Base-by-base conservation (phyloP, 1,140 invertebrate genomes). In the Asbolus verrucosus region DNA sequence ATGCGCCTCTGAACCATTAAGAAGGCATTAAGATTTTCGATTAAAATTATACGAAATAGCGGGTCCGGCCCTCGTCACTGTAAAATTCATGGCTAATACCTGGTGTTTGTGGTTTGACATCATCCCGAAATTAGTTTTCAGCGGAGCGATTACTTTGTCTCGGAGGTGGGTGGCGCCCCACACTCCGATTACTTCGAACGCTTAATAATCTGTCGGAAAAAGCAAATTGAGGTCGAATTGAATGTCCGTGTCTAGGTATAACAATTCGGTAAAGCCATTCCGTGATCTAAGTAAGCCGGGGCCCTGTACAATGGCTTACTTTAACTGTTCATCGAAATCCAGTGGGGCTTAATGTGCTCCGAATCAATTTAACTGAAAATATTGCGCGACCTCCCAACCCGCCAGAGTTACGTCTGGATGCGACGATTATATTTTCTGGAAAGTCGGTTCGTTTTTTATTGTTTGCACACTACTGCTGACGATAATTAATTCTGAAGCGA, bases 61-160 rank as follows among this genome's bases (percentile, higher is more conserved):
- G 5, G 11, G 33, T 6, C 11, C 33, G 33, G 33, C 11, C 33
- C 6, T 3, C 33, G 5, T 36, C 33, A 11, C 11, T 36, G 33
- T 36, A 36, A 36, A 36, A 36, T 36, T 36, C 33, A 36, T 36
- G 33, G 33, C 6, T 36, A 36, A 36, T 36, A 36, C 33, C 6
- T 11, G 33, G 33, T 36, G 33, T 36, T 36, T 36, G 33, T 36
- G 33, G 33, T 36, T 36, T 36, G 33, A 36, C 33, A 36, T 36
- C 33, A 72, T 77, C 76, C 74, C 41, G 74, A 73, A 77, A 78
- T 78, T 78, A 78, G 77, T 78, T 78, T 78, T 70, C 69, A 66
- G 24, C 59, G 72, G 74, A 70, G 74, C 71, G 69, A 72, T 65
- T 77, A 76, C 74, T 76, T 77, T n/a, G 33, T 74, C 69, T 70